phyloP scores from a whole-genome alignment of 2,888 invertebrate species.

The Heterodera filipjevi region DNA sequence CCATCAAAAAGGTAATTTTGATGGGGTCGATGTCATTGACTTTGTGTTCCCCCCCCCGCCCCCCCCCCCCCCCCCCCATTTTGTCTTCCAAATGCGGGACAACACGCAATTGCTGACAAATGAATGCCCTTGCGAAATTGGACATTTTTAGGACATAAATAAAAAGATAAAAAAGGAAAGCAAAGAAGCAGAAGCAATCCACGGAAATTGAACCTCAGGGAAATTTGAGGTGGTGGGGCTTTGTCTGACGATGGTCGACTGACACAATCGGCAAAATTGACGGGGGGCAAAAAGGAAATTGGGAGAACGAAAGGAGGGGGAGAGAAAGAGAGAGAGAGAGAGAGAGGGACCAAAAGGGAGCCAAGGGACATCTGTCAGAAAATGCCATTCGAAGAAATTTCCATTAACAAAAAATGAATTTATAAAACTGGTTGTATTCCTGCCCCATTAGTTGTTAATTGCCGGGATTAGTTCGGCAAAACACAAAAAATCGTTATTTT shows the following conservation, averaged over 20 bases:
- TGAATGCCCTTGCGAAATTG: background rate
- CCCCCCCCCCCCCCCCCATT: background rate
- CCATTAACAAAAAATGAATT: too few species aligned
- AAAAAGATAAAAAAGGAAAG: background rate
- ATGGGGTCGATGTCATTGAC: background rate
- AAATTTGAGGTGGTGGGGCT: background rate
- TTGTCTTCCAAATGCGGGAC: background rate
- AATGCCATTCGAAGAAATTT: too few species aligned
- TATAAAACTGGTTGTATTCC: too few species aligned
- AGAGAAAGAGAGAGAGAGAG: background rate
- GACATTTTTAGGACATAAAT: background rate
- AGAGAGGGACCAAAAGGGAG: too few species aligned
- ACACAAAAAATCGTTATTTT: too few species aligned
- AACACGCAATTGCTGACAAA: background rate
- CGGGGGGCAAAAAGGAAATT: background rate
- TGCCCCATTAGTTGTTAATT: too few species aligned
- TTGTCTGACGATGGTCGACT: background rate
- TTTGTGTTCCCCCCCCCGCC: background rate
- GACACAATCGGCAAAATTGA: background rate
- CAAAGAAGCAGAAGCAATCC: background rate
- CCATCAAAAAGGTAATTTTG: background rate
- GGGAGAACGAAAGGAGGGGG: slow-evolving; percentile 1
- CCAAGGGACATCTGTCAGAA: background rate
- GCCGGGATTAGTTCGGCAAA: too few species aligned
- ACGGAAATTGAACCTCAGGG: background rate